Evolutionary conservation across 2,113 vertebrate species (phyloP).

Genomic region (Galemys pyrenaicus): DNA sequence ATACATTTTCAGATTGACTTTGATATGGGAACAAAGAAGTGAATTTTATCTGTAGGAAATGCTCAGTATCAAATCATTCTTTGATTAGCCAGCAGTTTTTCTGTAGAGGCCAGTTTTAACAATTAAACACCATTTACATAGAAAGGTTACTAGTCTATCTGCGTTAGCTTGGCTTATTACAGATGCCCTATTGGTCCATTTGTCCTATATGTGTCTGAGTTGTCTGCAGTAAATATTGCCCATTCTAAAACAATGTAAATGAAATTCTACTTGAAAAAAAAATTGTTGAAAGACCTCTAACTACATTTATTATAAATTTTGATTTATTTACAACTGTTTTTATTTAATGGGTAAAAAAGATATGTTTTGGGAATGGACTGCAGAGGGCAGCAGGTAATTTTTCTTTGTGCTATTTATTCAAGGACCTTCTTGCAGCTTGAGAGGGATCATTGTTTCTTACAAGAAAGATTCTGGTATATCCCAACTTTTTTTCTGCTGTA

Average conservation of each 20-base stretch:
- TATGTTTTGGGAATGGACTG: background rate
- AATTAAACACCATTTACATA: background rate
- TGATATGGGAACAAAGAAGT: background rate
- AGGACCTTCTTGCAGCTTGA: background rate
- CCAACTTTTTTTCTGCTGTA: background rate
- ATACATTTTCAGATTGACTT: slow-evolving; percentile 6
- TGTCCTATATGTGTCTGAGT: background rate
- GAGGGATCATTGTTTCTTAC: background rate
- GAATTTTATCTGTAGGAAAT: slow-evolving; percentile 9
- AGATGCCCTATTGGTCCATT: background rate
- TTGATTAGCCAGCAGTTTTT: slow-evolving; percentile 14
- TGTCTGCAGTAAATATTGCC: background rate
- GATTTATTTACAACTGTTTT: background rate
- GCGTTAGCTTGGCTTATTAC: background rate
- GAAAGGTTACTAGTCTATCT: background rate
- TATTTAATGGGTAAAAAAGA: background rate
- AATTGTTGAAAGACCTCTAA: background rate
- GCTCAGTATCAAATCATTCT: background rate
- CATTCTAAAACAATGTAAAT: background rate
- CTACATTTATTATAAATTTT: background rate
- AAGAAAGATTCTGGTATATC: background rate
- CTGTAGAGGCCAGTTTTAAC: background rate
- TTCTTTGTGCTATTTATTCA: slow-evolving; percentile 30
- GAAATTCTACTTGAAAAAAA: slow-evolving; percentile 18
- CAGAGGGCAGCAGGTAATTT: slow-evolving; percentile 42